phyloP scores from a whole-genome alignment of 64 coral and sea anemone species.

The Montipora capricornis region DNA sequence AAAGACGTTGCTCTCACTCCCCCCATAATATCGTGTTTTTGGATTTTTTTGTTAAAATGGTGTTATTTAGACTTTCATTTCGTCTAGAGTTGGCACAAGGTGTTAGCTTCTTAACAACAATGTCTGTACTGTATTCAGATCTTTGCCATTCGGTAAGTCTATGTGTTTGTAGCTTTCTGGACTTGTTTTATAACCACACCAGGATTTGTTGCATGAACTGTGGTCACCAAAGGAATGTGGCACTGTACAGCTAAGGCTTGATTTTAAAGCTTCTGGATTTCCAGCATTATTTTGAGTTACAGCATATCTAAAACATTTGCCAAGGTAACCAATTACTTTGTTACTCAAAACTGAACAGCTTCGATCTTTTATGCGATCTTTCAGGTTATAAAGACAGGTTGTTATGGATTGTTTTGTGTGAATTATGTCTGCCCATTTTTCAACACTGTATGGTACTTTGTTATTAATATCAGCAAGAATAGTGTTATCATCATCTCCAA shows the following conservation, averaged over 20 bases:
- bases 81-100: background rate
- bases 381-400: constrained; percentile 66
- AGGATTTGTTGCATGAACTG: constrained; percentile 1
- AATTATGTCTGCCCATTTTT: too few relatives aligned
- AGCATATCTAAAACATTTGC: constrained; percentile 54
- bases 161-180: constrained; percentile 11
- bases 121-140: too few relatives aligned
- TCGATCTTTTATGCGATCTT: constrained; percentile 13
- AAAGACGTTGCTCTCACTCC: constrained; percentile 38
- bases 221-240: constrained; percentile 53
- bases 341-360: constrained; percentile 34
- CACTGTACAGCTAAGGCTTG: background rate
- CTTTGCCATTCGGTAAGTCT: background rate
- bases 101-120: constrained; percentile 11
- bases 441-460: too few relatives aligned
- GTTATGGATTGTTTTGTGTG: too few relatives aligned
- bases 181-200: constrained; percentile 8
- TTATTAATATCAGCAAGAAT: too few relatives aligned
- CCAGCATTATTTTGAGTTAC: background rate
- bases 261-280: background rate
- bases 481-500: constrained; percentile 58
- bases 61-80: constrained; percentile 41
- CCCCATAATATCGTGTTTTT: constrained; percentile 28
- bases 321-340: constrained; percentile 62
- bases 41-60: constrained; percentile 14